phyloP scores from a whole-genome alignment of 2,113 vertebrate species.

The Mormyrus lacerda region DNA sequence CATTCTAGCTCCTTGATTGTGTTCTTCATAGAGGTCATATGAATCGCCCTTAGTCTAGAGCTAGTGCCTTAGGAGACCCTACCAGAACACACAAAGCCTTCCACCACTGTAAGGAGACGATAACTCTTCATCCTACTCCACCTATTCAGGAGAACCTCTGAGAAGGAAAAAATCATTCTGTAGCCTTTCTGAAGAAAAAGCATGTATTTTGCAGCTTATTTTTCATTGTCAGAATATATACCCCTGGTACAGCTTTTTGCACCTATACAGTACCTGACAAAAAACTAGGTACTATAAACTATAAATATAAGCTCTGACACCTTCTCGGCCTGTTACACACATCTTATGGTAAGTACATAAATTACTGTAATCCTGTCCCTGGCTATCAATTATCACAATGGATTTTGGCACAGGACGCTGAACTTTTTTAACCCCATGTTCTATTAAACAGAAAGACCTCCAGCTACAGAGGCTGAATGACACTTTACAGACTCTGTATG shows the following conservation, averaged over 20 bases:
- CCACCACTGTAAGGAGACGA: not conserved
- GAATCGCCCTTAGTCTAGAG: not conserved
- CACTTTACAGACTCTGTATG: not conserved
- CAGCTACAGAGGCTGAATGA: not conserved
- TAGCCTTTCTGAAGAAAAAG: not conserved
- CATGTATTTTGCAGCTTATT: not conserved
- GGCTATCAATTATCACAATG: not conserved
- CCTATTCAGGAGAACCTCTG: not conserved
- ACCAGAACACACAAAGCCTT: not conserved
- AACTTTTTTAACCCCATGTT: not conserved
- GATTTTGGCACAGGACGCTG: not conserved
- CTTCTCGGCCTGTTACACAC: not conserved
- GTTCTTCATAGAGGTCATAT: not conserved
- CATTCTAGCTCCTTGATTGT: not conserved
- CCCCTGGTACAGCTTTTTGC: not conserved
- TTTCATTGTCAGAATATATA: slow-evolving; percentile 6
- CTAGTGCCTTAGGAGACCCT: not conserved
- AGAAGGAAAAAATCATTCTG: not conserved
- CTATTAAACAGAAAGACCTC: not conserved
- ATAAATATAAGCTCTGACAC: not conserved
- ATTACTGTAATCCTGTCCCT: not conserved
- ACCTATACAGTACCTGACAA: not conserved
- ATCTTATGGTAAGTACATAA: not conserved
- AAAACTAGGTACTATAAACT: not conserved
- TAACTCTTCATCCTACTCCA: slow-evolving; percentile 2